Evolutionary conservation across 2,797 vertebrate genomes (phyloP).

Genomic region (Botia almorhae): DNA sequence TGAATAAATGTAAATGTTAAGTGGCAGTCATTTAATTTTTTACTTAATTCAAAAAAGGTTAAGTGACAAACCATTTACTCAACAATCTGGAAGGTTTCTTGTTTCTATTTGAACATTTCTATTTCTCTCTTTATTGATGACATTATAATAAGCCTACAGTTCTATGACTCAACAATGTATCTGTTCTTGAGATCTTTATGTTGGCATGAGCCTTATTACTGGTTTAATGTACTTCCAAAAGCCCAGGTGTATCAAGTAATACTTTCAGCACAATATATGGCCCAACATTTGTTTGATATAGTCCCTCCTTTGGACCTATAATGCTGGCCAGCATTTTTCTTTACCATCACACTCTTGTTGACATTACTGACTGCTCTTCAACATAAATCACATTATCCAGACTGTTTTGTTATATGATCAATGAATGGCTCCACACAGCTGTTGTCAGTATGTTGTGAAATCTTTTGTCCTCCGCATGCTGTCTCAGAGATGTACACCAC

Average conservation of each 20-base stretch:
- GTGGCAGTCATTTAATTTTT: too few species aligned
- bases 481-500: not conserved
- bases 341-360: not conserved
- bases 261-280: conserved; percentile 5
- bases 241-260: not conserved
- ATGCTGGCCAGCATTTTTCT: not conserved
- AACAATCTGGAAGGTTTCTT: not conserved
- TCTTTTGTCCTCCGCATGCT: not conserved
- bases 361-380: not conserved
- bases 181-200: too few species aligned
- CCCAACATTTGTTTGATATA: not conserved
- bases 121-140: not conserved
- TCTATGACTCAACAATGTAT: too few species aligned
- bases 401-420: not conserved
- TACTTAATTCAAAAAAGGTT: too few species aligned
- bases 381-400: not conserved
- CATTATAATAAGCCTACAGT: too few species aligned
- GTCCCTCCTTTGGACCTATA: not conserved
- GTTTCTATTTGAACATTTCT: not conserved
- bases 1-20: too few species aligned
- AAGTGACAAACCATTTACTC: too few species aligned
- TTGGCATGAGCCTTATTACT: not conserved
- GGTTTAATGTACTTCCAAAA: not conserved
- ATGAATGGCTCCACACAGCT: not conserved
- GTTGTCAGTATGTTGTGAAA: not conserved